Percentiles rank a stretch among this genome's conserved stretches.
phyloP scores from a whole-genome alignment of 2,797 vertebrate species.

The Leptoclinus maculatus region DNA sequence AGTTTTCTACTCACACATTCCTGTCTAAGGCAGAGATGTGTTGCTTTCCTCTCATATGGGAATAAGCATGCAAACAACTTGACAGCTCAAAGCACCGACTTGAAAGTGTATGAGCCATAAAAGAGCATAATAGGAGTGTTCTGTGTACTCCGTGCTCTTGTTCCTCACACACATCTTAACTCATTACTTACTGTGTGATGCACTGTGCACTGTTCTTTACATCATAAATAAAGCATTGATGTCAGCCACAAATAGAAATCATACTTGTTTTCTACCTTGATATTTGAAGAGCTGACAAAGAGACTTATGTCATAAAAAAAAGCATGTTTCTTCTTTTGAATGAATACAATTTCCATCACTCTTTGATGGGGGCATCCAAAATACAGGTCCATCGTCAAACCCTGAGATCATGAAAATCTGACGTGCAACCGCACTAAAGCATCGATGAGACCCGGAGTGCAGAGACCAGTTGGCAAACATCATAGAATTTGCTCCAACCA shows the following conservation, averaged over 20 bases:
- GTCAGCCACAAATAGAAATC: background rate
- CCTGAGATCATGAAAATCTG: background rate
- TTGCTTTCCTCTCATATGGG: slow-evolving; percentile 15
- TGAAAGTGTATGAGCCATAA: slow-evolving; percentile 20
- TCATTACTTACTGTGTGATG: background rate
- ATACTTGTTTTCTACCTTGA: background rate
- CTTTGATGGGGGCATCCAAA: background rate
- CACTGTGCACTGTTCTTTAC: background rate
- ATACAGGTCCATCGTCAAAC: background rate
- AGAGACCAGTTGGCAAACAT: slow-evolving; percentile 29
- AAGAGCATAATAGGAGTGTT: background rate
- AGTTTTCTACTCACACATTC: background rate
- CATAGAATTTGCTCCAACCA: slow-evolving; percentile 21
- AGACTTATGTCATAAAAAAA: background rate
- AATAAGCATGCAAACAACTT: slow-evolving; percentile 28
- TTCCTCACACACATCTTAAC: background rate
- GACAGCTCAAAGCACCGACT: slow-evolving; percentile 22
- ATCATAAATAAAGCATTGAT: background rate
- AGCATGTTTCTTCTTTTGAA: background rate
- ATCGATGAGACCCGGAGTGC: background rate
- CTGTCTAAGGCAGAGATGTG: slow-evolving; percentile 2
- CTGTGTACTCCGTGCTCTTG: background rate
- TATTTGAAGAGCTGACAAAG: background rate
- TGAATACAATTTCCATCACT: background rate
- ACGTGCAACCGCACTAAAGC: background rate